These are phyloP conservation scores for Microcaecilia unicolor DNA, from an alignment of 2,797 vertebrate species.

Conservation along the genomic window DNA sequence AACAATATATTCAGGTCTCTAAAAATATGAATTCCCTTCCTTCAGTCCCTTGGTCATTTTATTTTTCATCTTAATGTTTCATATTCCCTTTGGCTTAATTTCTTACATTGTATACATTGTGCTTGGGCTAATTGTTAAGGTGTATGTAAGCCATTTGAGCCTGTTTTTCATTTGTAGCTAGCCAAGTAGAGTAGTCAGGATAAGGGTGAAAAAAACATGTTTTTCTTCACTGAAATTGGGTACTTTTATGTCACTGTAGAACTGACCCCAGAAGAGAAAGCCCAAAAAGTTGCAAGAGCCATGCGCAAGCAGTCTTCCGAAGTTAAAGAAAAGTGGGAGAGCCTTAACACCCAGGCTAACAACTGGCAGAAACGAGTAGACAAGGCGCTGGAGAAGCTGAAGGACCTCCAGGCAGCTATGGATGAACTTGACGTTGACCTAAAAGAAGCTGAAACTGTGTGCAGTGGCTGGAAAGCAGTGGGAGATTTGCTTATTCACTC, in stretches of 20 bases:
- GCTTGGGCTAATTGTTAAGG: no score
- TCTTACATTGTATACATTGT: no score
- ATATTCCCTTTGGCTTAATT: no score
- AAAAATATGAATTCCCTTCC: no score
- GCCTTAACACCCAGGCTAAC: constrained; percentile 62
- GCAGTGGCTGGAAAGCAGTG: constrained; percentile 78
- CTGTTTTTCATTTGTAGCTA: no score
- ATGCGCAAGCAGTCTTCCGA: constrained; percentile 90
- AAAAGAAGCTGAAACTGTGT: constrained; percentile 71
- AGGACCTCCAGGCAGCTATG: constrained; percentile 87
- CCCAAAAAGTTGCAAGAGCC: constrained; percentile 77
- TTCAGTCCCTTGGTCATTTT: no score
- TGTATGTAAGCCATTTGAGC: no score
- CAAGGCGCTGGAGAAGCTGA: constrained; percentile 77
- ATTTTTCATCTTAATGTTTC: no score
- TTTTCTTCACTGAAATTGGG: no score
- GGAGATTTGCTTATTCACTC: constrained; percentile 91
- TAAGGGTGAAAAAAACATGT: no score
- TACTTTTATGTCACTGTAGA: constrained; percentile 46
- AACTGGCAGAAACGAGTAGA: constrained; percentile 90
- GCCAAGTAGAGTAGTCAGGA: no score
- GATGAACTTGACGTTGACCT: constrained; percentile 83
- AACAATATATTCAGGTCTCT: no score
- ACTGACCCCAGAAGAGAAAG: constrained; percentile 83
- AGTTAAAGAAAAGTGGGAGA: constrained; percentile 88